Evolutionary conservation across 2,888 invertebrate genomes (phyloP).

Genomic region (Scaptodrosophila latifasciaeformis): DNA sequence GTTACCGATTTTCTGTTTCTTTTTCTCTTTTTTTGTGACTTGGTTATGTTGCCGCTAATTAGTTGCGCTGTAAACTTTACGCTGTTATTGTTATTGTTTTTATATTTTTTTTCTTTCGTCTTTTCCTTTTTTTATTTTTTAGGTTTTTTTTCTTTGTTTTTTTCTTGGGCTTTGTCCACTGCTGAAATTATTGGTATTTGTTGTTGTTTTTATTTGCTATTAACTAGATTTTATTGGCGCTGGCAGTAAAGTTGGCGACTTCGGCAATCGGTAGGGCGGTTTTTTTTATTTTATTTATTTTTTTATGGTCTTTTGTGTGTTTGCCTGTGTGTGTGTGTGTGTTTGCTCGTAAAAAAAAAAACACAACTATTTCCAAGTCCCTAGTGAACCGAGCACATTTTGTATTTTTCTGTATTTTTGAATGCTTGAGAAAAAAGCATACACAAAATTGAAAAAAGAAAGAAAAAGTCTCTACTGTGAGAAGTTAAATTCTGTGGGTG

Average conservation of each 20-base stretch:
- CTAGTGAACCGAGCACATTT: no score
- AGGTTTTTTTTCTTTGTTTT: slow-evolving; percentile 17
- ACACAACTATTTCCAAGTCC: no score
- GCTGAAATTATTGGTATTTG: slow-evolving; percentile 44
- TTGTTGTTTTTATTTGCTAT: slow-evolving; percentile 62
- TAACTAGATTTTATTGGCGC: slow-evolving; percentile 59
- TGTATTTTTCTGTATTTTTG: no score
- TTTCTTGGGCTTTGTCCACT: background rate
- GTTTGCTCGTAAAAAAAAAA: slow-evolving; percentile 48
- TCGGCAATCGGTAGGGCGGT: background rate
- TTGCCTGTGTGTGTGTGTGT: slow-evolving; percentile 46
- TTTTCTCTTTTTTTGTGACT: no score
- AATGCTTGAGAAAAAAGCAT: no score
- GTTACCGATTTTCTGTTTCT: background rate
- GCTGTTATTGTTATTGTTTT: slow-evolving; percentile 53
- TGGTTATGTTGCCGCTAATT: slow-evolving; percentile 33
- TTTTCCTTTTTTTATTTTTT: slow-evolving; percentile 6
- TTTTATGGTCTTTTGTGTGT: slow-evolving; percentile 12
- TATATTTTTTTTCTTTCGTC: slow-evolving; percentile 19
- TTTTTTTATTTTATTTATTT: slow-evolving; percentile 13
- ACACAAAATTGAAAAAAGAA: background rate
- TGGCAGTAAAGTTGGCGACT: background rate
- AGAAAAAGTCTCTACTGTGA: background rate
- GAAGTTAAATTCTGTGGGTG: no score
- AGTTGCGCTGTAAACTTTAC: slow-evolving; percentile 61